These are phyloP conservation scores for Cataglyphis altisquamis DNA, from an alignment of 2,888 invertebrate genomes.

Conservation along the genomic window DNA sequence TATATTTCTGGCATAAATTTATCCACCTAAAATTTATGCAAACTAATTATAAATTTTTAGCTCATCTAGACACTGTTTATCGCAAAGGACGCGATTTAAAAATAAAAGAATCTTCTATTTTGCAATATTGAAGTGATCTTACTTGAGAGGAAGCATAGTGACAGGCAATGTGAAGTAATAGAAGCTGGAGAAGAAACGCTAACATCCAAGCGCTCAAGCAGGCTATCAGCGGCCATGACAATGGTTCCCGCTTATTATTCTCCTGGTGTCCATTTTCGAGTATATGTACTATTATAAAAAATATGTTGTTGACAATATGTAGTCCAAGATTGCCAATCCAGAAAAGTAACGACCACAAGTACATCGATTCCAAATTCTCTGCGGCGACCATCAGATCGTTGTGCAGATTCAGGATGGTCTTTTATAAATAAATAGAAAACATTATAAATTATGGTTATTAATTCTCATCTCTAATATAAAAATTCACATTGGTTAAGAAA, in stretches of 20 bases:
- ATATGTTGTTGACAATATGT: slow-evolving; percentile 79
- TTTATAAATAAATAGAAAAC: slow-evolving; percentile 15
- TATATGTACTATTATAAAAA: slow-evolving; percentile 74
- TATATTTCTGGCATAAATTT: background rate
- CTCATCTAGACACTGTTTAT: background rate
- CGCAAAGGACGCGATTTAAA: background rate
- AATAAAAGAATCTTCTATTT: background rate
- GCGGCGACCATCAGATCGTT: slow-evolving; percentile 77
- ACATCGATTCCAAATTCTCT: slow-evolving; percentile 76
- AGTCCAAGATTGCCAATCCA: slow-evolving; percentile 80
- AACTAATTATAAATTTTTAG: background rate
- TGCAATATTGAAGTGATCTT: slow-evolving; percentile 28
- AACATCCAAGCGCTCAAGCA: slow-evolving; percentile 77
- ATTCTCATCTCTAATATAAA: background rate
- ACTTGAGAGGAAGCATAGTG: slow-evolving; percentile 79
- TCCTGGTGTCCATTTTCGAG: slow-evolving; percentile 27
- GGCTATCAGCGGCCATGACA: slow-evolving; percentile 42
- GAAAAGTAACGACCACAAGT: slow-evolving; percentile 78
- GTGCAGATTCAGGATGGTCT: slow-evolving; percentile 80
- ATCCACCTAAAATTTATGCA: background rate
- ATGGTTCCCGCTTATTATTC: background rate
- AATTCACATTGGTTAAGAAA: background rate
- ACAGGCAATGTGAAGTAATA: slow-evolving; percentile 77
- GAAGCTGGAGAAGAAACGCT: slow-evolving; percentile 74
- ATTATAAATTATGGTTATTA: background rate